Evolutionary conservation across 1,140 invertebrate genomes (phyloP), one percentile per base, ranked within the genome.

Genomic region (Dolichoris vasculosae): DNA sequence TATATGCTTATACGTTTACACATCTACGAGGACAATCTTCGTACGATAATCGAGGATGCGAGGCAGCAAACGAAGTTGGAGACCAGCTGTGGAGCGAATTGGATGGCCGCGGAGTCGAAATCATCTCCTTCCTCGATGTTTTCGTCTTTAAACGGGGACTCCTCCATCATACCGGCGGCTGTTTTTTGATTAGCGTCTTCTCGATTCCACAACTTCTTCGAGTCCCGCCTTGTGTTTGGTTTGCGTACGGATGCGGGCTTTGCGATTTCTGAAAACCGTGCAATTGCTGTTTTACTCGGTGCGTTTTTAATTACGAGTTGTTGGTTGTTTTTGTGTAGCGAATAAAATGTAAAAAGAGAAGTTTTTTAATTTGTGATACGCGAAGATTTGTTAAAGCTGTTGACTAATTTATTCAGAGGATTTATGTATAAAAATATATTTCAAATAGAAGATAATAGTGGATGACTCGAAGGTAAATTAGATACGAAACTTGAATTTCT

Each of bases 151-250:
- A 88, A 67, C 82, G 89, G 87, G 40, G 90, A 88, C 38, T 92
- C 90, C 81, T 92, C 92, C 87, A 90, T 91, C 88, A 91, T 92
- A 30, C 89, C 91, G 0, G 89, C 89, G 6, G 87, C 87, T 73
- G 91, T 90, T 71, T 91, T 92, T 23, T 91, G 90, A 75, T 91
- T 87, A 23, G 83, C 88, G 77, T 89, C 86, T 88, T 92, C 90
- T 64, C 88, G 87, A 67, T 88, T 91, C 91, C 91, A 92, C 0
- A 86, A 77, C 78, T 92, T 92, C 84, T 92, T 92, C 80, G 91
- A 91, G 51, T 92, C 91, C 30, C 91, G 87, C 77, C 91, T 87
- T 46, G 88, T 88, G 87, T 89, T 90, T 11, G 92, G 90, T 78
- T 83, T 90, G 17, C 89, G 88, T 69, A 90, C 92, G n/a, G 91